A percentile compares a stretch with the other conserved stretches of the same genome.
These are phyloP conservation scores for Rhinogobio ventralis DNA, from an alignment of 2,797 vertebrate genomes.

Conservation along the genomic window DNA sequence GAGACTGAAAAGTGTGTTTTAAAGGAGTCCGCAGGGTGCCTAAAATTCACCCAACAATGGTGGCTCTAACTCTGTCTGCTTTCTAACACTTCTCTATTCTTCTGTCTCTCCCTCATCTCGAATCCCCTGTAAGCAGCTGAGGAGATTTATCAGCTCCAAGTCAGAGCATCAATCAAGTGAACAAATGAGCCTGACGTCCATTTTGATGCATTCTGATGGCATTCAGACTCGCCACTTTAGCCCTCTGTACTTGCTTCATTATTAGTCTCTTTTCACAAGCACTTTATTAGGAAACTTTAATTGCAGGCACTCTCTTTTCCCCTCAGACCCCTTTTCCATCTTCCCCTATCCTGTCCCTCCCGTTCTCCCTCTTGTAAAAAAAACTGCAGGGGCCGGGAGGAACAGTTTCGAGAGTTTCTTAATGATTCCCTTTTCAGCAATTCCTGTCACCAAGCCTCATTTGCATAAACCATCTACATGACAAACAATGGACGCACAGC, in stretches of 20 bases:
- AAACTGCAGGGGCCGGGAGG: constrained; percentile 7
- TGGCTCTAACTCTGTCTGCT: neutral
- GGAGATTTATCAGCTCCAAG: constrained; percentile 5
- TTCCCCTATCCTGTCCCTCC: constrained; percentile 65
- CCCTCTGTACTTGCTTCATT: constrained; percentile 36
- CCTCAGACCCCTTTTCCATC: constrained; percentile 54
- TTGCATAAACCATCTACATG: constrained; percentile 71
- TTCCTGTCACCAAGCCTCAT: constrained; percentile 63
- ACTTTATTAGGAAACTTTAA: constrained; percentile 60
- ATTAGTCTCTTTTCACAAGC: constrained; percentile 48
- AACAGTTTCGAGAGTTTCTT: constrained; percentile 50
- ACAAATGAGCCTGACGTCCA: constrained; percentile 44
- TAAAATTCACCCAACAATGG: neutral
- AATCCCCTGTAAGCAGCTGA: constrained; percentile 51
- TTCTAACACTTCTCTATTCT: constrained; percentile 62
- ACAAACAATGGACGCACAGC: constrained; percentile 69
- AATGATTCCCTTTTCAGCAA: constrained; percentile 62
- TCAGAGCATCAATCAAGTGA: constrained; percentile 43
- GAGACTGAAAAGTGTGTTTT: neutral
- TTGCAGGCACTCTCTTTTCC: constrained; percentile 65
- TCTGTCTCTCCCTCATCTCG: constrained; percentile 67
- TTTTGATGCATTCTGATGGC: constrained; percentile 43
- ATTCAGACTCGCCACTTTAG: constrained; percentile 25
- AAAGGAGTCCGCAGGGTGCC: neutral
- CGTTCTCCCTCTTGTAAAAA: constrained; percentile 30